Conservation (phyloP, 2,888 invertebrate genomes). For the Harpagoxenus sublaevis region DNA sequence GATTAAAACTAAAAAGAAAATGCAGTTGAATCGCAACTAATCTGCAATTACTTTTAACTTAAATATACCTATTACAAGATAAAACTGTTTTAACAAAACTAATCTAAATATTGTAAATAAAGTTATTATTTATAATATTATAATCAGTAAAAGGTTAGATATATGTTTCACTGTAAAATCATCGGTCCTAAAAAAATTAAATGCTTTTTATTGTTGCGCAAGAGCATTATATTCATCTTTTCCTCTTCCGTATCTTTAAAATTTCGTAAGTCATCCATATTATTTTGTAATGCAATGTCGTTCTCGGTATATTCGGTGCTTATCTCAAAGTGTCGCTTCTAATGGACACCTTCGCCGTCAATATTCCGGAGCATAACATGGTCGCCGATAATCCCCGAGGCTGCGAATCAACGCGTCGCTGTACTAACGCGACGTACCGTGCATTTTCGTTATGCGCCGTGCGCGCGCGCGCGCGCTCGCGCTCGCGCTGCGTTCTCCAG, state of each 20-base stretch:
- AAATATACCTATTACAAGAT: neutral
- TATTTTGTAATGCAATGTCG: neutral
- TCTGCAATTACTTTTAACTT: neutral
- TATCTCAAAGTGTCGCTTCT: conserved; percentile 23
- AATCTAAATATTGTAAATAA: neutral
- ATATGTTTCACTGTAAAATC: neutral
- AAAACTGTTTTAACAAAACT: neutral
- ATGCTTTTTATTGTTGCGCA: neutral
- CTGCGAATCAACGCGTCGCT: conserved; percentile 53
- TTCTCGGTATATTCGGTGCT: conserved; percentile 22
- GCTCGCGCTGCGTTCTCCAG: conserved; percentile 35
- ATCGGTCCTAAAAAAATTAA: neutral
- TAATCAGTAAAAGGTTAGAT: neutral
- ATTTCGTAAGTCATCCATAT: neutral
- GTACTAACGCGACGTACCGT: conserved; percentile 26
- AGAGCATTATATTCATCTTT: neutral
- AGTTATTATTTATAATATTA: neutral
- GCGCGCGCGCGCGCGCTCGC: conserved; percentile 45
- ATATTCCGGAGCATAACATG: conserved; percentile 35
- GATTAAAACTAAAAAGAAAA: neutral
- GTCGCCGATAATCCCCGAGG: conserved; percentile 44
- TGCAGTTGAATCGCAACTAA: neutral
- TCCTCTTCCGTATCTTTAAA: neutral
- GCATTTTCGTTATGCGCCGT: conserved; percentile 45
- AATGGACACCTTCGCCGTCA: conserved; percentile 45